These are phyloP conservation scores for Phocoena phocoena DNA, from an alignment of 2,113 vertebrate species.

Conservation along the genomic window DNA sequence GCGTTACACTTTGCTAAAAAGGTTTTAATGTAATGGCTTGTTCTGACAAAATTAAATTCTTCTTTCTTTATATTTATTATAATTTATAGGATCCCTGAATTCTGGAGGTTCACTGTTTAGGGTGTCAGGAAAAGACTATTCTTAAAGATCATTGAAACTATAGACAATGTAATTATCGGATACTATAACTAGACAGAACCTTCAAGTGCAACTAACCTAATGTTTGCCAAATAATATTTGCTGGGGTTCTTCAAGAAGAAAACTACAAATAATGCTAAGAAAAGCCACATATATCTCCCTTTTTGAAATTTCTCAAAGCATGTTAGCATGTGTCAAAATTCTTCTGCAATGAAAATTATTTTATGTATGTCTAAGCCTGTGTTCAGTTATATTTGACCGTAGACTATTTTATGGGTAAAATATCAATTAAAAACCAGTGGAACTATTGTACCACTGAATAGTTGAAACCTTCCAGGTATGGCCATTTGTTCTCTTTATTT, in stretches of 20 bases:
- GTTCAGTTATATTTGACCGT: not conserved
- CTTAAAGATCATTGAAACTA: not conserved
- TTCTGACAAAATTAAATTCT: not conserved
- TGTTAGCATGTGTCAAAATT: not conserved
- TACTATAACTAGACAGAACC: not conserved
- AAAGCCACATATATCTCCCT: not conserved
- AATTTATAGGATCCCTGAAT: not conserved
- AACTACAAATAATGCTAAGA: not conserved
- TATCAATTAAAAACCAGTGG: not conserved
- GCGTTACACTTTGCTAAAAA: not conserved
- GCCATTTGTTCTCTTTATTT: not conserved
- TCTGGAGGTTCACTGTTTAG: not conserved
- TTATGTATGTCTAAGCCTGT: not conserved
- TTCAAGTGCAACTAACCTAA: not conserved
- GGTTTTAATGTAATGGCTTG: not conserved
- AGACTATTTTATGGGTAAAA: not conserved
- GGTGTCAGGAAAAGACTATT: not conserved
- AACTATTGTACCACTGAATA: not conserved
- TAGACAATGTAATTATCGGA: not conserved
- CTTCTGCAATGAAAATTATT: not conserved
- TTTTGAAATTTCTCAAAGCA: not conserved
- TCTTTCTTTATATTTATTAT: not conserved
- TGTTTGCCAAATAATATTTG: not conserved
- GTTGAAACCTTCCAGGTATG: not conserved
- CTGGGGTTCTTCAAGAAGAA: not conserved